Base-by-base conservation (phyloP, 2,113 vertebrate species). In the Thalassoma bifasciatum region DNA sequence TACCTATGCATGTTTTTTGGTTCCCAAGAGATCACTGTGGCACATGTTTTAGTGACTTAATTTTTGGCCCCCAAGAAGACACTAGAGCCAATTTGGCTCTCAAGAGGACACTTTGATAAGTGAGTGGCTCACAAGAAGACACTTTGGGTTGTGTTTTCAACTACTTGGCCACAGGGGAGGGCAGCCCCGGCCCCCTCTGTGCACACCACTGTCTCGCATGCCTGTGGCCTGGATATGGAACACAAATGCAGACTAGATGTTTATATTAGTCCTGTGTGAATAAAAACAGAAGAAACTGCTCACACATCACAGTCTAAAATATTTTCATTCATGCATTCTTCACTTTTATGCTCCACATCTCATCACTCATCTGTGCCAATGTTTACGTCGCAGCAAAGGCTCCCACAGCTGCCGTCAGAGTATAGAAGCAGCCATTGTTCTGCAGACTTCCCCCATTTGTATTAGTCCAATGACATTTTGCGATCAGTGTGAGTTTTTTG, bases 401-500 rank as follows among this genome's bases (percentile, higher is more conserved):
- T 68, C 58, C 58, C 62, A 34, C 49, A 30, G 66, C 74, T 74
- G 36, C 60, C 63, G 67, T 88, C 64, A 67, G 44, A 81, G 76
- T 75, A 64, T 5, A 70, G 47, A 77, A 56, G 47, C 49, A 46
- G 67, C 24, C 49, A 66, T 69, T 77, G 73, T 80, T 82, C 72
- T 63, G 57, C 58, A 65, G 68, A 72, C 70, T 78, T 81, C 21
- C 34, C 11, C 63, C 64, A 77, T 83, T 72, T 70, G 37, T 79
- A 69, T 86, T 63, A 71, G 57, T 72, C 87, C 83, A 22, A 30
- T 68, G 64, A 79, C 78, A 63, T 62, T 81, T 52, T 62, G n/a
- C 69, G 77, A 75, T 76, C 82, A 72, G 38, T 67, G 68, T 72
- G 52, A 30, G 50, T 70, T 86, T 63, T 84, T 75, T 81, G 75